These are phyloP conservation scores for Polypterus bichir DNA, from an alignment of 2,113 vertebrate species.

Conservation along the genomic window DNA sequence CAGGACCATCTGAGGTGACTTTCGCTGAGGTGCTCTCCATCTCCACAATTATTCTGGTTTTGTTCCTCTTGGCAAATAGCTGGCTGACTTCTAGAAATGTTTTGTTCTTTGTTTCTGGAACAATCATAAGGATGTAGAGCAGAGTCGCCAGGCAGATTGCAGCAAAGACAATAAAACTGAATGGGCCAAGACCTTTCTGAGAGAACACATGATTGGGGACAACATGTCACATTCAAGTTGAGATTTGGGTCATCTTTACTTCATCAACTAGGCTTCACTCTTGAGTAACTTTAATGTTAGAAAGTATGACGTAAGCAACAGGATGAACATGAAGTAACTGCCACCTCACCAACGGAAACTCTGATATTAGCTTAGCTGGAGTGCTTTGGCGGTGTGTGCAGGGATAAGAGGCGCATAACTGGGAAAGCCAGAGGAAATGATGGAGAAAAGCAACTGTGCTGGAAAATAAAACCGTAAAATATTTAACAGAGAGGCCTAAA, in stretches of 20 bases:
- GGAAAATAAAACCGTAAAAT: too few species aligned
- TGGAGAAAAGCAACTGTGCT: too few species aligned
- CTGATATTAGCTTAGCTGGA: too few species aligned
- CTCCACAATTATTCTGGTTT: conserved; percentile 36
- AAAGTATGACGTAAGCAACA: neutral
- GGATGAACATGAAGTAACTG: neutral
- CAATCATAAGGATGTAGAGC: conserved; percentile 62
- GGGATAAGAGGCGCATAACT: too few species aligned
- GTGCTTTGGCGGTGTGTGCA: too few species aligned
- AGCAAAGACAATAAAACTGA: conserved; percentile 75
- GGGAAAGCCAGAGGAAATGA: too few species aligned
- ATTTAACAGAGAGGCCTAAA: too few species aligned
- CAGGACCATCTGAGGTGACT: too few species aligned
- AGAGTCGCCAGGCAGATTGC: conserved; percentile 60
- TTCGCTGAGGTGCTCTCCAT: conserved; percentile 10
- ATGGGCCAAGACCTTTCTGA: conserved; percentile 63
- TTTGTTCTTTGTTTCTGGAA: conserved; percentile 83
- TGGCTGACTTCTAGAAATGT: conserved; percentile 80
- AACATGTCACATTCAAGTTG: too few species aligned
- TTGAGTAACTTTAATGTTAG: neutral
- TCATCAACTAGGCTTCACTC: too few species aligned
- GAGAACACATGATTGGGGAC: conserved; percentile 2
- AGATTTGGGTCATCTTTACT: too few species aligned
- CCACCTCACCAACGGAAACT: too few species aligned
- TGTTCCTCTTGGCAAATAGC: conserved; percentile 73